phyloP scores from a whole-genome alignment of 2,113 vertebrate species.

The Pelusios castaneus region DNA sequence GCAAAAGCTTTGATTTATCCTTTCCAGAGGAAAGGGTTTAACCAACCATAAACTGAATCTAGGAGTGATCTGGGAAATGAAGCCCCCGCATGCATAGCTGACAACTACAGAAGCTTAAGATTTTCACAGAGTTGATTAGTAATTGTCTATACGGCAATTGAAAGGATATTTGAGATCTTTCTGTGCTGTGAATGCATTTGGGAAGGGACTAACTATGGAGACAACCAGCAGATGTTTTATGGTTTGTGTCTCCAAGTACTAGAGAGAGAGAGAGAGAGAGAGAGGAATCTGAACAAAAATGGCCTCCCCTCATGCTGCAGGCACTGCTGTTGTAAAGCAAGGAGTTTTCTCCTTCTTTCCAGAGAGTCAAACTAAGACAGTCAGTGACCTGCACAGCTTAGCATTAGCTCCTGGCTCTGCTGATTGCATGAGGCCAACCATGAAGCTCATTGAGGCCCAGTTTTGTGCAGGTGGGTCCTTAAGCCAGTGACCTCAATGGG shows the following conservation, averaged over 20 bases:
- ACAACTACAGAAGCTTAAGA: neutral
- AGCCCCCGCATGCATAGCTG: neutral
- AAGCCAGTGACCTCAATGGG: neutral
- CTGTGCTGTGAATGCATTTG: accelerated
- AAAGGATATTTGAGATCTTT: accelerated
- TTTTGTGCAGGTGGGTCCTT: neutral
- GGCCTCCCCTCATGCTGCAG: neutral
- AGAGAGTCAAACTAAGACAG: neutral
- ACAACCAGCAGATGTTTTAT: neutral
- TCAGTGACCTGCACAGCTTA: neutral
- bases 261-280: too few relatives aligned
- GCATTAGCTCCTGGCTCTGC: neutral
- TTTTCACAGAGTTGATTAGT: neutral
- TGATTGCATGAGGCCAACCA: neutral
- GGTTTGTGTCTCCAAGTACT: neutral
- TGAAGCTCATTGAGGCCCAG: neutral
- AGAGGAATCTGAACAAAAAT: neutral
- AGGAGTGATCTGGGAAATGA: neutral
- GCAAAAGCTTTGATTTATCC: neutral
- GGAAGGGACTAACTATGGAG: neutral
- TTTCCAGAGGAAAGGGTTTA: neutral
- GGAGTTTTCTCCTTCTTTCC: neutral
- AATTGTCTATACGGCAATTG: neutral
- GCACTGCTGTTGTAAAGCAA: neutral
- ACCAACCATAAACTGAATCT: neutral